Evolutionary conservation across 2,113 vertebrate genomes (phyloP), one percentile per base, ranked within the genome.

Genomic region (Brachypteracias leptosomus): DNA sequence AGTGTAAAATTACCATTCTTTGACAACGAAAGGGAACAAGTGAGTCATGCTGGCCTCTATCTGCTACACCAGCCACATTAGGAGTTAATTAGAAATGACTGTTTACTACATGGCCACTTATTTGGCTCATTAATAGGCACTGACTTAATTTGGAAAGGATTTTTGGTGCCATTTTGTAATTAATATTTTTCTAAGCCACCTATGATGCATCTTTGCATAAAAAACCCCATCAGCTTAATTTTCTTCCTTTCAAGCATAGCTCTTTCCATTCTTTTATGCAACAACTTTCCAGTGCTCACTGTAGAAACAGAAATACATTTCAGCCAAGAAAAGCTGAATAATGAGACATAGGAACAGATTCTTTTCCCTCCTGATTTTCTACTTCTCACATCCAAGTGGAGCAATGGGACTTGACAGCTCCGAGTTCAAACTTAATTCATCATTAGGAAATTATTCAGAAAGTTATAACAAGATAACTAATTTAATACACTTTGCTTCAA

Each of bases 401-500:
- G 96, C 89, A 94, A 97, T 83, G 96, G 93, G 95, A 95, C 88
- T 93, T 89, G 93, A 97, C 96, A 97, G 97, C 91, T 93, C 96
- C 31, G 84, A 93, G 97, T 96, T 96, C 96, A 93, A 97, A 95
- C 96, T 92, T 93, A 97, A 97, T 95, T 94, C 95, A 96, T 96
- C 94, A 95, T 96, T 97, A 97, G 97, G 96, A 98, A 97, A 96
- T 97, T 97, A 95, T 95, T 98, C 98, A 97, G 96, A 98, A 98
- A 96, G 95, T 97, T 97, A 96, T 97, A 97, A 98, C 72, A 79
- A 97, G 98, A 97, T 97, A 98, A 98, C 98, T 97, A 97, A 98
- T 98, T 98, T 98, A 98, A 98, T 97, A 98, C 85, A 96, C 96
- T 98, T 96, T 96, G 97, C 98, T 98, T 97, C 97, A 96, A 98